These are phyloP conservation scores for Liodrosophila aerea DNA, from an alignment of 2,888 invertebrate species.

Conservation along the genomic window DNA sequence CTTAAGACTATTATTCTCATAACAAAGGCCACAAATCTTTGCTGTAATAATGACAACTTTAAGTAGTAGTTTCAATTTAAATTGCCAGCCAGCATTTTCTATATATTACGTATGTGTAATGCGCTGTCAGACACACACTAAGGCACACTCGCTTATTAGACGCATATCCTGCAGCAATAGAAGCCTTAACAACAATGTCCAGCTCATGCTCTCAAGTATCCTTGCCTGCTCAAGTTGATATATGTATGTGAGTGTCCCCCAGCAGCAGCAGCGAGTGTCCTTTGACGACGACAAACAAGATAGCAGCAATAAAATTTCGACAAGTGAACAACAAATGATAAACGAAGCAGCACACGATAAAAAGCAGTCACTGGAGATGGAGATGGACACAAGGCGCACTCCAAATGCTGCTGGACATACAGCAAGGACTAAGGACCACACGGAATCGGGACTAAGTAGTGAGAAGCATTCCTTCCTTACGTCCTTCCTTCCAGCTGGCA, in stretches of 20 bases:
- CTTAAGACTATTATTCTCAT: too few relatives aligned
- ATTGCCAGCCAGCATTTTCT: constrained; percentile 40
- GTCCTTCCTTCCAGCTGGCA: too few relatives aligned
- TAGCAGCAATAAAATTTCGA: constrained; percentile 79
- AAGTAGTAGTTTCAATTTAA: constrained; percentile 52
- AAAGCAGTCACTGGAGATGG: constrained; percentile 32
- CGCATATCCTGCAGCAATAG: constrained; percentile 61
- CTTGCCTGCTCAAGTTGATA: constrained; percentile 35
- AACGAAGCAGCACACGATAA: constrained; percentile 74
- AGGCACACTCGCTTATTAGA: constrained; percentile 64
- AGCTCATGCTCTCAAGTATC: constrained; percentile 40
- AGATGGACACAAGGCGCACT: constrained; percentile 40
- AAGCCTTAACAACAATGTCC: constrained; percentile 63
- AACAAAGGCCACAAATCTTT: too few relatives aligned
- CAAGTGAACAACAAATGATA: constrained; percentile 79
- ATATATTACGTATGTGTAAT: constrained; percentile 70
- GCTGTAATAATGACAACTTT: too few relatives aligned
- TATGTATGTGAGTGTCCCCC: constrained; percentile 39
- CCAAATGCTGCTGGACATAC: constrained; percentile 52
- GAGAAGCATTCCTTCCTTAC: neutral
- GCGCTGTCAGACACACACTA: constrained; percentile 50
- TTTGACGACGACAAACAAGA: constrained; percentile 77
- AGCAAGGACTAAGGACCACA: neutral
- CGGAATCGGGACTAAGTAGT: neutral
- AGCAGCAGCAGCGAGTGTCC: constrained; percentile 39